Evolutionary conservation across 2,888 invertebrate species (phyloP).

Genomic region (Argynnis bischoffii): DNA sequence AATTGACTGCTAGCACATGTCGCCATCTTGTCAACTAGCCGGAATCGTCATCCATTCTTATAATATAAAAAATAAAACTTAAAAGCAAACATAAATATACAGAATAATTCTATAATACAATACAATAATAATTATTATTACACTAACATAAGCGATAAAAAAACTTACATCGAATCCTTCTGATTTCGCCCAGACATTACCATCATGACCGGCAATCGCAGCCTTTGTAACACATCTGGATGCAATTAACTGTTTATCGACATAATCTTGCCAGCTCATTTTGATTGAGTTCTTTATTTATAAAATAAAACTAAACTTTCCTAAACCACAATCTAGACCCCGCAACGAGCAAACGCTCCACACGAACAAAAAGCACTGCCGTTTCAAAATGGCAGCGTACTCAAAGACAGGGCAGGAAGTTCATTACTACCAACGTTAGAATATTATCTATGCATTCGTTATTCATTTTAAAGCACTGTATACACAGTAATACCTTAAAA

Average conservation of each 20-base stretch:
- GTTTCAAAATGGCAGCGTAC: slow-evolving; percentile 79
- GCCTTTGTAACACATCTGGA: slow-evolving; percentile 97
- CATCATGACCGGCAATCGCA: slow-evolving; percentile 97
- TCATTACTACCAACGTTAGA: slow-evolving; percentile 52
- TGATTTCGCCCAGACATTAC: slow-evolving; percentile 97
- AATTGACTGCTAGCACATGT: slow-evolving; percentile 74
- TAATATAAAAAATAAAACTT: slow-evolving; percentile 43
- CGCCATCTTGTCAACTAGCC: slow-evolving; percentile 81
- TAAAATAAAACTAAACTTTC: slow-evolving; percentile 80
- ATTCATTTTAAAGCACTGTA: not conserved
- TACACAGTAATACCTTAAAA: not conserved
- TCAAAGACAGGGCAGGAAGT: slow-evolving; percentile 73
- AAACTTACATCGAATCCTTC: slow-evolving; percentile 95
- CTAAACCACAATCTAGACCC: slow-evolving; percentile 75
- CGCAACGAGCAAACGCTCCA: slow-evolving; percentile 81
- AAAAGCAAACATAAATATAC: slow-evolving; percentile 40
- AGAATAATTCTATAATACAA: slow-evolving; percentile 42
- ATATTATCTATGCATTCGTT: slow-evolving; percentile 40
- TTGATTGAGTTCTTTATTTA: slow-evolving; percentile 80
- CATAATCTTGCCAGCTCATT: slow-evolving; percentile 99
- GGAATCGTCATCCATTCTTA: slow-evolving; percentile 68
- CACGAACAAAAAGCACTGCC: slow-evolving; percentile 82
- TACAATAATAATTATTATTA: slow-evolving; percentile 36
- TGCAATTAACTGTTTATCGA: slow-evolving; percentile 97
- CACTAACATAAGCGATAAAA: slow-evolving; percentile 51